Evolutionary conservation across 92 coral and sea anemone genomes (phyloP), one percentile per base, ranked within the genome.

Genomic region (Epizoanthus rinbou): DNA sequence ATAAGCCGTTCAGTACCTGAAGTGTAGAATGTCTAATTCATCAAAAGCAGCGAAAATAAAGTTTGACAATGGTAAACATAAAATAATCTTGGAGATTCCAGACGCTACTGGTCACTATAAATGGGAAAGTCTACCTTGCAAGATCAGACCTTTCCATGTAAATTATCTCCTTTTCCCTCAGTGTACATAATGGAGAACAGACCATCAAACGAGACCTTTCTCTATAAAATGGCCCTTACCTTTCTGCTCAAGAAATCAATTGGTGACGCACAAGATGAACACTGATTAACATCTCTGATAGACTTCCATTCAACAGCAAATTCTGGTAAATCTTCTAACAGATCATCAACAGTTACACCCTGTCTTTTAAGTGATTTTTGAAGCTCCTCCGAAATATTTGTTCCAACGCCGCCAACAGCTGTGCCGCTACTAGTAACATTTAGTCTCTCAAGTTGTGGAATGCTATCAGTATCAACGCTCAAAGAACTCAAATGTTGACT

Each of bases 271-370:
- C 99, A 97, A 19, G 94, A 68, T 31, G 95, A 87, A 79, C 99
- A 97, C 88, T 97, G 98, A 17, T 85, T 88, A 10, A 97, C 97
- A 79, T 94, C 98, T 25, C 99, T 84, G 19, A 94, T 94, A 1
- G 99, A 89, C 69, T 94, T 92, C 99, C 99, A 97, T 75, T 92
- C 91, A 17, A 97, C 84, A 18, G 98, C 97, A 82, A 97, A 80
- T 24, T 95, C 89, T 31, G 98, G 99, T 19, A 85, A 87, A 72
- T 91, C 95, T 33, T 83, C 81, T 4, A 93, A 76, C 43, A 97
- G 87, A 60, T 92, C 98, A 47, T 90, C 81, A 60, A 92, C 64
- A 13, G 95, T 85, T 72, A 97, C 75, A 22, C 98, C 95, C 64
- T 97, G 97, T 8, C 99, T 87, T 83, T 90, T 93, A 14, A 97